phyloP scores from a whole-genome alignment of 2,113 vertebrate genomes.

The Phoxinus phoxinus region DNA sequence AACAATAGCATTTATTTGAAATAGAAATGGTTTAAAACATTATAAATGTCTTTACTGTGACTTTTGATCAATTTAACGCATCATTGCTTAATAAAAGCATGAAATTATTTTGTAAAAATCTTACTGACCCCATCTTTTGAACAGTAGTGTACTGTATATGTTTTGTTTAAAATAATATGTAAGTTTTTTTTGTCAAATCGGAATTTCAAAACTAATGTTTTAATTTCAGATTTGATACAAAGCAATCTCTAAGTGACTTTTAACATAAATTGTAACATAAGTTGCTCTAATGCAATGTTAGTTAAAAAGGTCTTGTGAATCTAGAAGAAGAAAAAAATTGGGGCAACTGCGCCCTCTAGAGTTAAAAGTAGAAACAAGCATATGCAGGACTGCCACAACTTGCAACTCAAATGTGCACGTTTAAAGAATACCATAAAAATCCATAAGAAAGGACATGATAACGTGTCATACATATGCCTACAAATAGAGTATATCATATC shows the following conservation, averaged over 20 bases:
- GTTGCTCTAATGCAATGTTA: neutral
- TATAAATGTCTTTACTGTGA: neutral
- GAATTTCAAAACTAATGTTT: neutral
- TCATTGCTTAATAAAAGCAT: neutral
- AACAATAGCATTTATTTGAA: neutral
- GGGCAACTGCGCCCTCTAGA: constrained; percentile 68
- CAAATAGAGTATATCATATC: neutral
- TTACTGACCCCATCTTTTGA: neutral
- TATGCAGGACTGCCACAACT: neutral
- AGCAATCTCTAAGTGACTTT: neutral
- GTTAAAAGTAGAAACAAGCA: constrained; percentile 28
- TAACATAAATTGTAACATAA: neutral
- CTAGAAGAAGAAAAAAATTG: neutral
- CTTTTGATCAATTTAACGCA: neutral
- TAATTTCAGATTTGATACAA: neutral
- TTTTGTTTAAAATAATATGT: neutral
- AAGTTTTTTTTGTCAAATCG: neutral
- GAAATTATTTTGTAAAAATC: neutral
- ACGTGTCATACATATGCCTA: neutral
- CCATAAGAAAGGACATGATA: neutral
- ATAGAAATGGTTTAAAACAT: neutral
- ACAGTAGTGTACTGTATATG: neutral
- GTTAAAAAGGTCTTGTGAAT: neutral
- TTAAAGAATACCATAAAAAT: neutral
- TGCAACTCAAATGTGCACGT: neutral